These are phyloP conservation scores for Orientallactaga bullata DNA, from an alignment of 2,113 vertebrate species.

Conservation along the genomic window DNA sequence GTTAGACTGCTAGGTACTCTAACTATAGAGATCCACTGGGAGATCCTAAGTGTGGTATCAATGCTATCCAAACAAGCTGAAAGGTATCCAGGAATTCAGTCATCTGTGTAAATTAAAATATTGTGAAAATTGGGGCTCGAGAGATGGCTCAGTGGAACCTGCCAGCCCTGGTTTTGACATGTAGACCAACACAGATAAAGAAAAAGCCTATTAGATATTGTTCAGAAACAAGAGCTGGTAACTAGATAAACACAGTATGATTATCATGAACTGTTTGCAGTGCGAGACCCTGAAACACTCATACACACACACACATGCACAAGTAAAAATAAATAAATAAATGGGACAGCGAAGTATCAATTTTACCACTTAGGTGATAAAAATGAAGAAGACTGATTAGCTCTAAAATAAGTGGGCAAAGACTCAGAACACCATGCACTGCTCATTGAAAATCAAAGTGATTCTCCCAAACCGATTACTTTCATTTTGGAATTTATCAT, in stretches of 20 bases:
- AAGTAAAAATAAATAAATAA: background rate
- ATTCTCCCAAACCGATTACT: background rate
- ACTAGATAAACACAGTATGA: background rate
- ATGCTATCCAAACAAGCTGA: background rate
- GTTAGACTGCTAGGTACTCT: background rate
- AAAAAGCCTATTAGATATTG: background rate
- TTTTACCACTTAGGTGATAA: background rate
- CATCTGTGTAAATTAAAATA: slow-evolving; percentile 41
- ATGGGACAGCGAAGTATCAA: background rate
- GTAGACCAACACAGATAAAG: background rate
- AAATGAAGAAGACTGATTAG: background rate
- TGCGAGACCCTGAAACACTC: no score
- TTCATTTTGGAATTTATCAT: slow-evolving; percentile 4
- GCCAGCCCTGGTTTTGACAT: background rate
- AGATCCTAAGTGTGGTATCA: background rate
- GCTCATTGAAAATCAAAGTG: background rate
- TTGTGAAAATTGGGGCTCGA: background rate
- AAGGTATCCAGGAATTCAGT: slow-evolving; percentile 36
- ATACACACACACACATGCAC: no score
- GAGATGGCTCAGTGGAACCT: no score
- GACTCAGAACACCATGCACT: background rate
- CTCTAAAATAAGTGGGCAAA: background rate
- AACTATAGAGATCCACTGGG: background rate
- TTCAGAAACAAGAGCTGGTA: slow-evolving; percentile 31
- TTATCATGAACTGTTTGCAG: background rate